A percentile compares a stretch with the other conserved stretches of the same genome.
Conservation (phyloP, 2,888 invertebrate species). For the Chymomyza fuscimana region DNA sequence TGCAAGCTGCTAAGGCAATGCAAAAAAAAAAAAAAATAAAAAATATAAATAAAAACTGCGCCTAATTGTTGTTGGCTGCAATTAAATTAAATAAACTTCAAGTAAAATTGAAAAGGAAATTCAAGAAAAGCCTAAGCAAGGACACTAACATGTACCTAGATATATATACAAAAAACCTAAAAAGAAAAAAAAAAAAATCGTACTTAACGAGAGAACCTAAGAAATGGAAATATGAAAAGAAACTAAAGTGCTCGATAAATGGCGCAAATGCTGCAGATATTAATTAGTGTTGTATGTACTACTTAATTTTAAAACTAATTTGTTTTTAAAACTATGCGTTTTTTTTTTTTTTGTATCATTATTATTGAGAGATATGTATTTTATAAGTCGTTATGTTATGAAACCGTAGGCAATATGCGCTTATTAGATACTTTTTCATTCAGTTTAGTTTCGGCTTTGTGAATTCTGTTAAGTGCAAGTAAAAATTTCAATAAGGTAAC, state of each 20-base stretch:
- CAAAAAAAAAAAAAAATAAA: no score
- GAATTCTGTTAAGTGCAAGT: constrained; percentile 33
- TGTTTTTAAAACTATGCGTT: constrained; percentile 26
- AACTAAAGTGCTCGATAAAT: constrained; percentile 57
- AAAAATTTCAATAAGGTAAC: constrained; percentile 36
- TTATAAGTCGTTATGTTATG: background rate
- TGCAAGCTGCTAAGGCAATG: background rate
- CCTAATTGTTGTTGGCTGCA: constrained; percentile 62
- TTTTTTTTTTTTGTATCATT: background rate
- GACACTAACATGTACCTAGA: constrained; percentile 76
- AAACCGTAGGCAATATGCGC: background rate
- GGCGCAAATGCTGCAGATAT: constrained; percentile 59
- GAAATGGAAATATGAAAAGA: constrained; percentile 20
- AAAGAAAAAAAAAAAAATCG: constrained; percentile 18
- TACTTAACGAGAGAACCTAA: constrained; percentile 24
- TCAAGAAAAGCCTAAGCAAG: constrained; percentile 66
- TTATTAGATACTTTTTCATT: background rate
- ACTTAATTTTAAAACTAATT: constrained; percentile 28
- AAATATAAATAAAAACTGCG: constrained; percentile 33
- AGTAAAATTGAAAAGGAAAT: constrained; percentile 14
- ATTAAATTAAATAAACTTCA: constrained; percentile 35
- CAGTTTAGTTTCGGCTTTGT: background rate
- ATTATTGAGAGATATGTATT: background rate
- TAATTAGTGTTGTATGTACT: constrained; percentile 33
- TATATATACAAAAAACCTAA: constrained; percentile 58